Evolutionary conservation across 2,113 vertebrate species (phyloP).

Genomic region (Dryoscopus gambensis): DNA sequence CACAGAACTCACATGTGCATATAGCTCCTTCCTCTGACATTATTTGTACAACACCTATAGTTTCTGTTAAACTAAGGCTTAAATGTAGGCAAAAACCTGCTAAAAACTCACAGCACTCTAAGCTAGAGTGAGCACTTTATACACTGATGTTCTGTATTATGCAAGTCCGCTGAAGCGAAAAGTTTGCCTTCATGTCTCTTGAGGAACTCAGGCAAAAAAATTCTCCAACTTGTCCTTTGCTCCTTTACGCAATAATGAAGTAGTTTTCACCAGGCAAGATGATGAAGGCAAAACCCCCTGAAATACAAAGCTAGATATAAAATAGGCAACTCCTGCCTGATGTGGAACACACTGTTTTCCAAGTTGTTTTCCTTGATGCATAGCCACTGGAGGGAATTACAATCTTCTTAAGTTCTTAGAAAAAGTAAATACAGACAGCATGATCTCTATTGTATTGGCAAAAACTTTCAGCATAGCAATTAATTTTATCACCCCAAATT

Average conservation of each 20-base stretch:
- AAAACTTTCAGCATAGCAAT: background rate
- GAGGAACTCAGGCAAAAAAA: background rate
- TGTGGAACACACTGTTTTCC: background rate
- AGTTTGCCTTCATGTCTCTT: background rate
- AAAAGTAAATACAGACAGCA: background rate
- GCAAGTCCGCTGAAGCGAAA: background rate
- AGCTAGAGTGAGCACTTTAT: background rate
- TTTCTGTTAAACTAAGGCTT: background rate
- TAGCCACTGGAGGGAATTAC: background rate
- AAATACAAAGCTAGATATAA: background rate
- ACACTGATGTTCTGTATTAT: background rate
- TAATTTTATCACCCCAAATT: background rate
- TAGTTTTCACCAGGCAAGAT: background rate
- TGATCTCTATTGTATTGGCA: background rate
- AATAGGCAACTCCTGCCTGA: background rate
- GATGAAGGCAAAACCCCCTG: background rate
- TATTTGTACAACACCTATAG: background rate
- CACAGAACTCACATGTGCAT: background rate
- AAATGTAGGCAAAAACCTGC: background rate
- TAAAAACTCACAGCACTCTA: background rate
- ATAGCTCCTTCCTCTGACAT: background rate
- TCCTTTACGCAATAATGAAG: background rate
- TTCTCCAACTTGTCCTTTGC: background rate
- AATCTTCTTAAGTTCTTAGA: constrained; percentile 33
- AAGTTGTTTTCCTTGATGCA: background rate